phyloP scores from a whole-genome alignment of 2,888 invertebrate genomes.

The Trichogramma evanescens region DNA sequence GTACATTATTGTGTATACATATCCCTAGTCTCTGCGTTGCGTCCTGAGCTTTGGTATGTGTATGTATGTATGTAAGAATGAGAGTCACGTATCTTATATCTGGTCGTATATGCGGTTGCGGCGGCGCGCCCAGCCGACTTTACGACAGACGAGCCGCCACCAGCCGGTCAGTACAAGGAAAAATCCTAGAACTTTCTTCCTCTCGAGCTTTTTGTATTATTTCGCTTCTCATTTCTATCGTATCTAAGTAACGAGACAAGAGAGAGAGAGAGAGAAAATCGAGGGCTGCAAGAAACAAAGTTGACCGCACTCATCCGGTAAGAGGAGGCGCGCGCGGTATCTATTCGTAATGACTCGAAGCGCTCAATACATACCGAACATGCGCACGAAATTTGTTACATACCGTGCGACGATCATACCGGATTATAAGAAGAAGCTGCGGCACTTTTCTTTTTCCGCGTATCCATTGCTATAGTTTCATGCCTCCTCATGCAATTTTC shows the following conservation, averaged over 20 bases:
- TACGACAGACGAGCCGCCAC: conserved; percentile 2
- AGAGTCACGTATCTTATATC: conserved; percentile 16
- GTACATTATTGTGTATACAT: too few species aligned
- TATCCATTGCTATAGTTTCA: too few species aligned
- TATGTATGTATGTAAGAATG: conserved; percentile 7
- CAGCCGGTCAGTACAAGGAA: neutral
- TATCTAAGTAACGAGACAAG: neutral
- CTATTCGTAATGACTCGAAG: conserved; percentile 17
- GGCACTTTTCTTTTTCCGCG: too few species aligned
- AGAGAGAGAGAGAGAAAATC: too few species aligned
- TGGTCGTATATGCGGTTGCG: neutral
- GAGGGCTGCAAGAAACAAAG: too few species aligned
- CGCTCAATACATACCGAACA: conserved; percentile 1
- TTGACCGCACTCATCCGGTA: conserved; percentile 1
- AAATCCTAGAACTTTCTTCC: conserved; percentile 15
- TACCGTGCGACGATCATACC: neutral
- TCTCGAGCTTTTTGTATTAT: neutral
- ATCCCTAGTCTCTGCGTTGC: too few species aligned
- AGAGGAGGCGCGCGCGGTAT: conserved; percentile 3
- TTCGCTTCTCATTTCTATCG: neutral
- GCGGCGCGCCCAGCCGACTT: conserved; percentile 6
- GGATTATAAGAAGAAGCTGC: too few species aligned
- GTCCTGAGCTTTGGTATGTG: too few species aligned
- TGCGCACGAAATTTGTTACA: conserved; percentile 16
- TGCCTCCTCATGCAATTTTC: too few species aligned